Percentiles rank a stretch among this genome's conserved stretches.
Evolutionary conservation across 2,797 vertebrate species (phyloP).

Genomic region (Rhabdophis nuchalis): DNA sequence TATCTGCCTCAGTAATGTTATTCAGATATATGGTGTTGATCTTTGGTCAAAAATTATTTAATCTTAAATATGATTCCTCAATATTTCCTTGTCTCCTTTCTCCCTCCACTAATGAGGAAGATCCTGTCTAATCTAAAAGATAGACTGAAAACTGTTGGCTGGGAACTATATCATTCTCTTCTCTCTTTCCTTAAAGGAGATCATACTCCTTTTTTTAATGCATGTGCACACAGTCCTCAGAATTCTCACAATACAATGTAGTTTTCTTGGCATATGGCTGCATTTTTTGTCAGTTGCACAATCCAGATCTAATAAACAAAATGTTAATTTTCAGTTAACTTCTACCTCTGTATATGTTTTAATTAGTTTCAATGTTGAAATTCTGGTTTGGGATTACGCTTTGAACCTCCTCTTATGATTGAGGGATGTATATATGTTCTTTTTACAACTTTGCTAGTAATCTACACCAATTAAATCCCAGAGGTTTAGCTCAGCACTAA

Average conservation of each 20-base stretch:
- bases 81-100: background rate
- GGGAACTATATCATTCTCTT: background rate
- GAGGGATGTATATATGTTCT: background rate
- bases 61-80: background rate
- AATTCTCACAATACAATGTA: background rate
- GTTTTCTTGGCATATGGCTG: background rate
- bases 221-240: background rate
- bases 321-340: background rate
- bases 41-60: background rate
- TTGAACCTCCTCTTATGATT: background rate
- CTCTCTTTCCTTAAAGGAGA: background rate
- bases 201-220: background rate
- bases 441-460: background rate
- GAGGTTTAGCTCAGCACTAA: background rate
- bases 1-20: background rate
- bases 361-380: background rate
- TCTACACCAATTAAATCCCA: background rate
- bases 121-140: background rate
- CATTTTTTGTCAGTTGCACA: background rate
- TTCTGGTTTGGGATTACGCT: background rate
- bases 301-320: background rate
- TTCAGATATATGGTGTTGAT: background rate
- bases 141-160: background rate
- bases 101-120: background rate
- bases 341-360: background rate